These are phyloP conservation scores for Mola mola DNA, from an alignment of 2,113 vertebrate genomes.

Conservation along the genomic window DNA sequence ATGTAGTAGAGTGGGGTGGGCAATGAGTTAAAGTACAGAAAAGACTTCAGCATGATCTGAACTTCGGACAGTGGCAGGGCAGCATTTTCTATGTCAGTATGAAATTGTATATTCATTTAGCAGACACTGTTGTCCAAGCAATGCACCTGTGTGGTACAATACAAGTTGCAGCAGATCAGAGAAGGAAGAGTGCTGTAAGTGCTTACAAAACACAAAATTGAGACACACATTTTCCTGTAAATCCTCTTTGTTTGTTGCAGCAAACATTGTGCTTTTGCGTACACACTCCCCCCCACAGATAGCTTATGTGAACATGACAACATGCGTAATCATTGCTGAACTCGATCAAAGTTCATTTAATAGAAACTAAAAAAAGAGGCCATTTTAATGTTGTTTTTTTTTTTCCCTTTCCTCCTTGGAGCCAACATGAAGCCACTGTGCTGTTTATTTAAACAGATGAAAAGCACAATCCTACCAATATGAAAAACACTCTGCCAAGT, in stretches of 20 bases:
- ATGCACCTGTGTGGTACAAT: not conserved
- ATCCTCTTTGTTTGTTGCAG: too few relatives aligned
- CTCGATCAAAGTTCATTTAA: not conserved
- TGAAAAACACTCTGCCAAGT: not conserved
- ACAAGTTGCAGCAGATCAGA: not conserved
- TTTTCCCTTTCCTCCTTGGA: not conserved
- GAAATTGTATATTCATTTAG: not conserved
- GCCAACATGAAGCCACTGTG: not conserved
- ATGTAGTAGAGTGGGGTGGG: not conserved
- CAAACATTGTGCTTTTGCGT: too few relatives aligned
- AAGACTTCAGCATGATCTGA: not conserved
- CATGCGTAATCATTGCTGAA: too few relatives aligned
- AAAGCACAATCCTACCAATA: not conserved
- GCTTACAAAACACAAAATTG: not conserved
- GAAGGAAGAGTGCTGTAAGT: not conserved
- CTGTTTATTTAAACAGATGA: not conserved
- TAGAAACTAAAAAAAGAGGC: not conserved
- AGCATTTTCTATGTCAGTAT: not conserved
- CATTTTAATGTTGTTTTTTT: too few relatives aligned
- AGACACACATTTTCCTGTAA: slow-evolving; percentile 20
- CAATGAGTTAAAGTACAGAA: not conserved
- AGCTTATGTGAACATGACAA: too few relatives aligned
- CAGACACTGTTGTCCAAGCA: not conserved
- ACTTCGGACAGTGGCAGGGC: not conserved
- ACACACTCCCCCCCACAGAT: too few relatives aligned